Base-by-base conservation (phyloP, 2,797 vertebrate genomes). In the Passerculus sandwichensis region DNA sequence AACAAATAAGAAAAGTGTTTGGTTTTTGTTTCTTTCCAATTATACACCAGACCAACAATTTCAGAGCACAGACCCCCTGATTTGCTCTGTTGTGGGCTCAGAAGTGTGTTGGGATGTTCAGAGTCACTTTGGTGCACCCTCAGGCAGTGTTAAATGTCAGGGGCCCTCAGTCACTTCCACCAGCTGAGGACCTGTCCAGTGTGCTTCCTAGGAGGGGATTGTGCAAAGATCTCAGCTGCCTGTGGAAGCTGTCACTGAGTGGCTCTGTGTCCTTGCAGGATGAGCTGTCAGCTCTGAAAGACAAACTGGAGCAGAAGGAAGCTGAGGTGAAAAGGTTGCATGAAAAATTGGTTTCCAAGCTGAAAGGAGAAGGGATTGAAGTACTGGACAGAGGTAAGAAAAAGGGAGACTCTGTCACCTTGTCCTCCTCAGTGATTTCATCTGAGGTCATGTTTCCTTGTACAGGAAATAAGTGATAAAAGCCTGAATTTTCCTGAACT, bases 251-350 rank as follows among this genome's bases (percentile, higher is more conserved):
- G 73, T 76, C 64, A 53, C 70, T 83, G 71, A 93, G 67, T 70
- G 53, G 20, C 57, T 76, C 27, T 93, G 3, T 91, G n/a, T 92
- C 92, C 89, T 89, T 82, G 65, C 97, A 99, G 99, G 99, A 99
- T 88, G 99, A 99, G 86, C 95, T 99, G 47, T 89, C 95, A 50
- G 94, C 98, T 66, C 96, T 99, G 96, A 99, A 98, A 97, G 98
- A 98, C 91, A 98, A 99, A 91, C 97, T 99, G 91, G 99, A 99
- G 94, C 98, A 98, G 95, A 99, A 98, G 95, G 99, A 99, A 78
- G 97, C 97, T 0, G 99, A 99, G 91, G 98, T 99, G 79, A 98
- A 98, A 96, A 98, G 97, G 56, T 84, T 99, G n/a, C 98, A 99
- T 17, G 98, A 99, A 50, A 99, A 99, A 86, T 85, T 98, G 27